Percentiles rank a stretch among this genome's conserved stretches.
Evolutionary conservation across 2,888 invertebrate species (phyloP).

Genomic region (Metacarcinus magister): DNA sequence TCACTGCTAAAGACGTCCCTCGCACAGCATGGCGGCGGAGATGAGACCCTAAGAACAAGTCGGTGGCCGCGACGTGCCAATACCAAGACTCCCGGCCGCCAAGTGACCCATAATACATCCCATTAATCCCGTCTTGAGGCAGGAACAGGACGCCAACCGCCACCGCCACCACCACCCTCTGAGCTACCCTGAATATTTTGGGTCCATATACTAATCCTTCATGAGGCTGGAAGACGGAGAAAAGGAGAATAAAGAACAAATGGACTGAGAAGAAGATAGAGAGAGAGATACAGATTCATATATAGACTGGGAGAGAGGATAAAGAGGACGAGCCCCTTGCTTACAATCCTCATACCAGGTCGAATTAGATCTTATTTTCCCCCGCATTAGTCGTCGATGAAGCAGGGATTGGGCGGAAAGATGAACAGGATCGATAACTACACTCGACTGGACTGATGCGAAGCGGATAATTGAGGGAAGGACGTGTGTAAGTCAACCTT

Average conservation of each 20-base stretch:
- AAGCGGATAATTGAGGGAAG: not conserved
- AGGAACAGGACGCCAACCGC: not conserved
- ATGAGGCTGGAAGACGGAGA: not conserved
- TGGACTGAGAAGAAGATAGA: not conserved
- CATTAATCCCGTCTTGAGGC: conserved; percentile 33
- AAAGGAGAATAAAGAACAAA: not conserved
- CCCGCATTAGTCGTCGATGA: conserved; percentile 21
- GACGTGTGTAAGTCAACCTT: conserved; percentile 6
- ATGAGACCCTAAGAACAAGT: not conserved
- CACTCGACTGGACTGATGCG: not conserved
- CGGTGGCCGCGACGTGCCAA: not conserved
- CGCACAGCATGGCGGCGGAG: not conserved
- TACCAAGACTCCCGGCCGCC: not conserved
- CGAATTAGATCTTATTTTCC: conserved; percentile 21
- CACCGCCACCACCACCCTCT: not conserved
- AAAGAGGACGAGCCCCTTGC: not conserved
- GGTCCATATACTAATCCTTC: not conserved
- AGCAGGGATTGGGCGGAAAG: not conserved
- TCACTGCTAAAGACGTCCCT: not conserved
- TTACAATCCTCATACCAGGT: not conserved
- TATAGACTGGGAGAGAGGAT: not conserved
- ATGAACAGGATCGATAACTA: conserved; percentile 14
- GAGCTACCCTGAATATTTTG: not conserved
- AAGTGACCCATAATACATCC: conserved; percentile 42
- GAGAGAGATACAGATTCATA: not conserved